These are phyloP conservation scores for Microtus ochrogaster DNA, from an alignment of 2,113 vertebrate genomes.

Conservation along the genomic window DNA sequence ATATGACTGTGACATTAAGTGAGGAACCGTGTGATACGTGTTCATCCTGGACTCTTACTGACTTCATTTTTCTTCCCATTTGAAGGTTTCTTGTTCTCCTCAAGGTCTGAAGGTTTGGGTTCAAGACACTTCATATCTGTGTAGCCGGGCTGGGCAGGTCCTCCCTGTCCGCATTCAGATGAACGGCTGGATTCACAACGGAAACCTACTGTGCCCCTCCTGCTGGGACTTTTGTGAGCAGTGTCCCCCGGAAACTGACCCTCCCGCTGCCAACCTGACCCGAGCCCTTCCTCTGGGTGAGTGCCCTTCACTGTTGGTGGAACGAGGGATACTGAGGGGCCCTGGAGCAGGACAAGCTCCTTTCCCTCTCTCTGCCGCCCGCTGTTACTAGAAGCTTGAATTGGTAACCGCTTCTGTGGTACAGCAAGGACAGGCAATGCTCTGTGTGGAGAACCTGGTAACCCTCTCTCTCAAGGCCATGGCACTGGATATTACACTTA, in stretches of 20 bases:
- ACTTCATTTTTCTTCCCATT: conserved; percentile 34
- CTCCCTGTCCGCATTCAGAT: conserved; percentile 91
- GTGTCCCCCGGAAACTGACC: conserved; percentile 92
- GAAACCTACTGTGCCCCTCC: conserved; percentile 93
- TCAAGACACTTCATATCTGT: conserved; percentile 89
- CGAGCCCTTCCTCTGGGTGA: conserved; percentile 90
- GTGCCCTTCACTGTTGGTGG: conserved; percentile 38
- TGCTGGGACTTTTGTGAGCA: conserved; percentile 92
- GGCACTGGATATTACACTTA: not conserved
- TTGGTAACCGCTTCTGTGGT: not conserved
- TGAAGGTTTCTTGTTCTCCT: conserved; percentile 91
- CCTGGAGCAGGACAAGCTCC: not conserved
- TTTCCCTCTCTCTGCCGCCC: not conserved
- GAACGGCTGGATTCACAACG: conserved; percentile 93
- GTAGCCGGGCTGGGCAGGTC: conserved; percentile 90
- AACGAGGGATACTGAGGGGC: not conserved
- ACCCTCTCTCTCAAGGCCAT: not conserved
- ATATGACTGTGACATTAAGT: not conserved
- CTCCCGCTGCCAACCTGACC: conserved; percentile 89
- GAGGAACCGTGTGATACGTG: not conserved
- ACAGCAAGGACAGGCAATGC: not conserved
- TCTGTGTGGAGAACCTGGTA: not conserved
- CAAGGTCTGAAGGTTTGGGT: conserved; percentile 92
- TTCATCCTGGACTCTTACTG: conserved; percentile 36
- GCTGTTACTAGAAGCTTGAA: not conserved